Evolutionary conservation across 2,888 invertebrate genomes (phyloP).

Genomic region (Archips xylosteana): DNA sequence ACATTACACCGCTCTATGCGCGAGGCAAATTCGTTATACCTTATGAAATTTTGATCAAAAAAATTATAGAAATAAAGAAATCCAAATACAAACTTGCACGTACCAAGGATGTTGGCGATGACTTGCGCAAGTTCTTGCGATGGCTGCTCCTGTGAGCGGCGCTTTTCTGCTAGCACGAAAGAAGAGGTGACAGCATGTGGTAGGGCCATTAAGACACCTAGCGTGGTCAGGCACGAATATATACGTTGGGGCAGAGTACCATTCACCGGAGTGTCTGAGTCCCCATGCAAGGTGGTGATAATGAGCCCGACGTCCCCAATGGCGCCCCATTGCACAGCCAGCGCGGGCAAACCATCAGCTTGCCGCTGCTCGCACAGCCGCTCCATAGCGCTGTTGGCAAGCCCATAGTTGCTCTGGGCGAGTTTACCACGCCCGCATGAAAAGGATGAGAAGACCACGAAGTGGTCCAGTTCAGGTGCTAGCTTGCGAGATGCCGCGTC

Average conservation of each 20-base stretch:
- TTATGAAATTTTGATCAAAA: too few species aligned
- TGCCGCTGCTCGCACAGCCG: slow-evolving; percentile 91
- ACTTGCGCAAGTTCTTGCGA: slow-evolving; percentile 88
- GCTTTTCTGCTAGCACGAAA: slow-evolving; percentile 95
- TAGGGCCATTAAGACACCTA: slow-evolving; percentile 96
- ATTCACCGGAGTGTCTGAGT: background rate
- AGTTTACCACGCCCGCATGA: slow-evolving; percentile 95
- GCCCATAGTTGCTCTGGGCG: slow-evolving; percentile 96
- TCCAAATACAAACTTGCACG: background rate
- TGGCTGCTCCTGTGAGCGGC: slow-evolving; percentile 86
- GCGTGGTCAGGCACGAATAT: slow-evolving; percentile 94
- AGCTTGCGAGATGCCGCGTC: slow-evolving; percentile 52
- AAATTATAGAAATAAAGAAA: too few species aligned
- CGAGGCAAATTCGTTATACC: too few species aligned
- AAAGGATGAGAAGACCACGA: slow-evolving; percentile 98
- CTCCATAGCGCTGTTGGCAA: slow-evolving; percentile 97
- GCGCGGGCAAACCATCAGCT: slow-evolving; percentile 89
- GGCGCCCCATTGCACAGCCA: slow-evolving; percentile 96
- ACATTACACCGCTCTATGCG: too few species aligned
- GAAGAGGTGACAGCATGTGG: slow-evolving; percentile 92
- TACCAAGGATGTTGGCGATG: slow-evolving; percentile 94
- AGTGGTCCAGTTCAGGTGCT: slow-evolving; percentile 92
- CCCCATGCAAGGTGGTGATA: slow-evolving; percentile 74
- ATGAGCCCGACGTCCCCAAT: slow-evolving; percentile 81
- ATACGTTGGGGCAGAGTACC: slow-evolving; percentile 98